These are phyloP conservation scores for Crotalus horridus DNA, from an alignment of 2,113 vertebrate species.

Conservation along the genomic window DNA sequence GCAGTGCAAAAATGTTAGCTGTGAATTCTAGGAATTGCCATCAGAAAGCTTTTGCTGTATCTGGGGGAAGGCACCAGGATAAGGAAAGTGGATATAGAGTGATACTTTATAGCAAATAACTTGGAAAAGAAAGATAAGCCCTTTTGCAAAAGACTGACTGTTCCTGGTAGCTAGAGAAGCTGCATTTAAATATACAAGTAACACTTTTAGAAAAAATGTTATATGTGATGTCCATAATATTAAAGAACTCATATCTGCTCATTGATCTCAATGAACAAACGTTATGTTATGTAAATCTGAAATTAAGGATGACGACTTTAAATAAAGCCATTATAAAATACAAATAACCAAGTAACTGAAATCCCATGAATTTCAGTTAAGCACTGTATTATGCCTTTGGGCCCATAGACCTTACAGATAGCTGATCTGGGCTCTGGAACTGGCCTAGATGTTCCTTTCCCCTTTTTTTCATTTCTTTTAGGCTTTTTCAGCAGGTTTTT, in stretches of 20 bases:
- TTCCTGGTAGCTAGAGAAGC: not conserved
- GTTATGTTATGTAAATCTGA: not conserved
- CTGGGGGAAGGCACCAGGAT: not conserved
- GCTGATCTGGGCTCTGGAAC: not conserved
- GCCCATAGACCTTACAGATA: not conserved
- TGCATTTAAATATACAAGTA: not conserved
- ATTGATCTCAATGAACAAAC: not conserved
- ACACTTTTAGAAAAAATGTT: not conserved
- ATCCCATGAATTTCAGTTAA: not conserved
- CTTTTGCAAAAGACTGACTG: not conserved
- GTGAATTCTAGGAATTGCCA: not conserved
- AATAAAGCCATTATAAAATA: not conserved
- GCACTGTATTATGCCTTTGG: not conserved
- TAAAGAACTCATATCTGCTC: not conserved
- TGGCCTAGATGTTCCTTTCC: not conserved
- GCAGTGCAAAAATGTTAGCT: not conserved
- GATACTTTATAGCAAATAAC: not conserved
- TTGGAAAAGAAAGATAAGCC: not conserved
- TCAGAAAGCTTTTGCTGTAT: not conserved
- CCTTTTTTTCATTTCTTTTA: not conserved
- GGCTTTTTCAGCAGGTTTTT: not conserved
- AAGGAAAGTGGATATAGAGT: not conserved
- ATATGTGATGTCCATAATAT: not conserved
- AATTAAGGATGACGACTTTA: not conserved
- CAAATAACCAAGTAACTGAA: not conserved